These are phyloP conservation scores for Globodera ellingtonae DNA, from an alignment of 1,140 invertebrate species.

Conservation along the genomic window DNA sequence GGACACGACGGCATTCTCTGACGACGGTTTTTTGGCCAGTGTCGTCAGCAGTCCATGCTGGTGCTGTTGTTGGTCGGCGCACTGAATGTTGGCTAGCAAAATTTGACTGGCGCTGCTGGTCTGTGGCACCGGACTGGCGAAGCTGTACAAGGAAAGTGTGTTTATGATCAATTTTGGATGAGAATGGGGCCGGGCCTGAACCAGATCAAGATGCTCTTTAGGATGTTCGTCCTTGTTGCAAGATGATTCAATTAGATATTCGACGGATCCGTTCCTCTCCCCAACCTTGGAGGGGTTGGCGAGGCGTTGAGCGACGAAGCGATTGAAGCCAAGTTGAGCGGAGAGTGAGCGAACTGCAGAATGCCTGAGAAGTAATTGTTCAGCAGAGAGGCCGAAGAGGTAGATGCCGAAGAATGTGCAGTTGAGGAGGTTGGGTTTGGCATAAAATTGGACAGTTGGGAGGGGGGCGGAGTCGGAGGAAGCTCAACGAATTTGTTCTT, in stretches of 20 bases:
- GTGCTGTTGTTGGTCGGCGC: background rate
- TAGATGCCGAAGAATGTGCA: background rate
- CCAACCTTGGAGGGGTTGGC: background rate
- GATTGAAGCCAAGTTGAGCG: constrained; percentile 2
- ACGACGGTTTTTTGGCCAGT: background rate
- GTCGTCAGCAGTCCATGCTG: background rate
- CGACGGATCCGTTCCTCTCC: too few species aligned
- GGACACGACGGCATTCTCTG: background rate
- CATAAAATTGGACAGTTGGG: background rate
- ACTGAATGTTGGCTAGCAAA: background rate
- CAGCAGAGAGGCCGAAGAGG: background rate
- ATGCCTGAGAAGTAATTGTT: constrained; percentile 11
- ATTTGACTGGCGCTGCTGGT: background rate
- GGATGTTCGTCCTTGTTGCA: too few species aligned
- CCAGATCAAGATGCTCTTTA: too few species aligned
- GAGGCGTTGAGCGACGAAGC: background rate
- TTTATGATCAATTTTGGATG: background rate
- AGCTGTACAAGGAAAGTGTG: background rate
- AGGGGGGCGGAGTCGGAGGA: background rate
- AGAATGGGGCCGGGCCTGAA: too few species aligned
- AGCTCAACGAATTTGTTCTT: background rate
- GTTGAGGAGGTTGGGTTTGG: background rate
- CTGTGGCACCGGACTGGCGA: background rate
- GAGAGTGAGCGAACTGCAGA: background rate
- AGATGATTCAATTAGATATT: background rate